Evolutionary conservation across 1,140 invertebrate species (phyloP), one percentile per base, ranked within the genome.

Genomic region (Solenopsis fugax): DNA sequence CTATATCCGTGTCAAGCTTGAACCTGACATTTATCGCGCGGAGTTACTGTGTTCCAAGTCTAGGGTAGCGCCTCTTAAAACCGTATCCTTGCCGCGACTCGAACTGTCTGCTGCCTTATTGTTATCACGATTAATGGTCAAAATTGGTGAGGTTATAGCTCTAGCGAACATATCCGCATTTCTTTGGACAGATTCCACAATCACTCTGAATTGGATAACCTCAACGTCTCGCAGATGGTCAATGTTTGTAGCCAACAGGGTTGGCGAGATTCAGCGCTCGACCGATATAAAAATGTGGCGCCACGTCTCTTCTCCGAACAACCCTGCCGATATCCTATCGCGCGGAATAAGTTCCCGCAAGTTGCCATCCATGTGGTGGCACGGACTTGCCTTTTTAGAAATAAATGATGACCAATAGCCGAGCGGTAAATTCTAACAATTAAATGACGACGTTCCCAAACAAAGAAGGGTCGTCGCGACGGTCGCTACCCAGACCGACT

Each of bases 11-110:
- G n/a, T n/a, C n/a, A n/a, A n/a, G n/a, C n/a, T n/a, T n/a, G n/a
- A n/a, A n/a, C n/a, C n/a, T n/a, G n/a, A n/a, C n/a, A n/a, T n/a
- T n/a, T 37, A 48, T 7, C 37, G 69, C n/a, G 16, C 75, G 21
- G 58, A 52, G 0, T 60, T 88, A 3, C 10, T 88, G 0, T 87
- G 89, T 18, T 87, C 85, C 0, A 90, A 85, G 48, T 80, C 76
- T 45, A 76, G 90, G 24, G 91, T 95, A 2, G 86, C 93, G 4
- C 94, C 94, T 2, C 54, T 94, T 0, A 93, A 93, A 87, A 71
- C 87, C 7, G 52, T 92, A 0, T 89, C 94, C 0, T 87, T 91
- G n/a, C 91, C 92, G 4, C 41, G 89, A 18, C 56, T 93, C 5
- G 91, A 92, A 58, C 60, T 92, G 4, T 82, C 69, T 12, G 89